A percentile compares a stretch with the other conserved stretches of the same genome.
phyloP scores from a whole-genome alignment of 2,113 vertebrate genomes.

The Eubucco bourcierii region DNA sequence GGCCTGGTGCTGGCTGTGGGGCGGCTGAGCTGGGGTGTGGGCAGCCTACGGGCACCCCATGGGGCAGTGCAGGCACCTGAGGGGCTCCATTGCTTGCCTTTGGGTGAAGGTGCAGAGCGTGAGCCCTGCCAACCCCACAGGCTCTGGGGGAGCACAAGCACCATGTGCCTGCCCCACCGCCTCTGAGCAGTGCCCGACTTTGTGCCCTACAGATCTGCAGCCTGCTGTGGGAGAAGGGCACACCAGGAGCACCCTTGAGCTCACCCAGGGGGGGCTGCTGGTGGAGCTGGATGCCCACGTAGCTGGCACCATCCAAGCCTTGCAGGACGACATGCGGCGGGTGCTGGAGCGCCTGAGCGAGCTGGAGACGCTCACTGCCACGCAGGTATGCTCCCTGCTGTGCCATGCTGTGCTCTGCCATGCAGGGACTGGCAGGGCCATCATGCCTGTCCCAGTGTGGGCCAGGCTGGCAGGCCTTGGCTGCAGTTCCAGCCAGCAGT shows the following conservation, averaged over 20 bases:
- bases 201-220: not conserved
- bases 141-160: not conserved
- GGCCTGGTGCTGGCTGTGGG: not conserved
- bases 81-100: accelerated
- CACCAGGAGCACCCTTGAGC: accelerated
- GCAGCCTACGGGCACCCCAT: accelerated
- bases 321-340: slow-evolving; percentile 85
- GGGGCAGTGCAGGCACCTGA: not conserved
- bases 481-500: accelerated
- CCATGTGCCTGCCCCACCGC: accelerated
- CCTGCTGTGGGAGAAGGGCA: not conserved
- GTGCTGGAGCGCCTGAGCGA: slow-evolving; percentile 82
- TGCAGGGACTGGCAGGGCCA: not conserved
- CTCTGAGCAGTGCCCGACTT: not conserved
- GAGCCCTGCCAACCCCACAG: not conserved
- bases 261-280: not conserved
- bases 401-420: not conserved
- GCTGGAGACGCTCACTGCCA: slow-evolving; percentile 77
- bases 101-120: accelerated
- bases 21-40: not conserved
- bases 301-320: slow-evolving; percentile 76
- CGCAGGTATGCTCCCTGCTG: slow-evolving; percentile 68
- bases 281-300: slow-evolving; percentile 78
- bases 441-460: accelerated
- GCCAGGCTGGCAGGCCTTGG: not conserved